Base-by-base conservation (phyloP, 1,140 invertebrate genomes). In the Galleria mellonella region DNA sequence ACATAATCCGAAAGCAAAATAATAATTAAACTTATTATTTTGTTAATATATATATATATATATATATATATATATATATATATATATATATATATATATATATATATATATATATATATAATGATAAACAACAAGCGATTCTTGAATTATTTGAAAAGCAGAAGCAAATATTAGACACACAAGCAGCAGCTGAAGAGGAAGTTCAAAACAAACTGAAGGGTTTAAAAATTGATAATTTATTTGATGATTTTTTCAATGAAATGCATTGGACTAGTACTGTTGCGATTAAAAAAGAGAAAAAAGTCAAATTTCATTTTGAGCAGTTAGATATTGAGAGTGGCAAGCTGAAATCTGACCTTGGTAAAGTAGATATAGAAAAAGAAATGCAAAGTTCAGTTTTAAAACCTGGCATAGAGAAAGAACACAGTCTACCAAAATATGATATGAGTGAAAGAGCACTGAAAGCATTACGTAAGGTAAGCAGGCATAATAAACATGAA, bases 301-400 rank as follows among this genome's bases (percentile, higher is more conserved):
- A 66, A 38, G 39, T 31, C 12, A 60, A 12, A 41, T 82, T 81
- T 47, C 66, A 65, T 38, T 83, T 86, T 44, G 71, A 78, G 2
- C 73, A 86, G 31, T 65, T 85, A 30, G 83, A 88, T 43, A 39
- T 83, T 46, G 75, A 87, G 39, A 86, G 71, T n/a, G 86, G 85
- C 1, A 79, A 73, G 48, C 55, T 87, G 3, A 83, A 87, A 35
- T 79, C 84, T 1, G 75, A 79, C 36, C 53, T 87, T 9, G 72
- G 83, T 32, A 52, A 62, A 29, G 66, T 85, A 6, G 87, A 92
- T 81, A 63, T 92, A 40, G 88, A 88, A 17, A 73, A 88, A 46
- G 64, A 89, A 48, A 79, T 93, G 77, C 69, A 90, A 51, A 93
- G 91, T 43, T 91, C 91, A 27, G 89, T 91, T 6, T 65, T 93